Conservation (phyloP, 2,888 invertebrate genomes). For the Archaeoteleia sp. region DNA sequence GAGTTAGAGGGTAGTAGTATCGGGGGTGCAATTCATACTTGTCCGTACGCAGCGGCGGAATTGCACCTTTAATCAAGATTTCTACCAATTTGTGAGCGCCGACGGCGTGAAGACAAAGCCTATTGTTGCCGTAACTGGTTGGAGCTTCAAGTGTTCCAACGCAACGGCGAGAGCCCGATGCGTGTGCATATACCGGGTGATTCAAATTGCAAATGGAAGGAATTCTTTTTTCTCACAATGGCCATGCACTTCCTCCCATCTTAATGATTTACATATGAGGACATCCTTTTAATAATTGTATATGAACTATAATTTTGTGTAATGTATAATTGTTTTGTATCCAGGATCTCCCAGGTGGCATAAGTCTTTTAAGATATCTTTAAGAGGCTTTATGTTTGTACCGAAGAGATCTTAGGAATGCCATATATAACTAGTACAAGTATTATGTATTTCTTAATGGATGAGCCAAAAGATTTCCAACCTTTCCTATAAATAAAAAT, state of each 20-base stretch:
- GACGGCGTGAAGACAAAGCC: slow-evolving; percentile 75
- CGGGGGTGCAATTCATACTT: slow-evolving; percentile 69
- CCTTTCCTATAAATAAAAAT: too few relatives aligned
- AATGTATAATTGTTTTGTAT: slow-evolving; percentile 1
- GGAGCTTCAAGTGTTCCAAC: slow-evolving; percentile 74
- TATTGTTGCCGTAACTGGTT: slow-evolving; percentile 75
- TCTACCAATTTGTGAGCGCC: slow-evolving; percentile 75
- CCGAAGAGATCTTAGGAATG: too few relatives aligned
- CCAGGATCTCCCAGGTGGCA: too few relatives aligned
- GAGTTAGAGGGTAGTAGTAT: slow-evolving; percentile 49
- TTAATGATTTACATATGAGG: neutral
- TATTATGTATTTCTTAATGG: too few relatives aligned
- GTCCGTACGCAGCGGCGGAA: slow-evolving; percentile 69
- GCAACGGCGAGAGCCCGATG: slow-evolving; percentile 65
- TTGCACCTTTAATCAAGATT: slow-evolving; percentile 75
- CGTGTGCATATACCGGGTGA: slow-evolving; percentile 61
- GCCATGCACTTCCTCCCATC: neutral
- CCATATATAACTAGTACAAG: too few relatives aligned
- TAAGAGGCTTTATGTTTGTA: too few relatives aligned
- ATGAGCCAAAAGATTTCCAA: too few relatives aligned
- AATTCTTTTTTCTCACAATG: slow-evolving; percentile 23
- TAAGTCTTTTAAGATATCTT: neutral
- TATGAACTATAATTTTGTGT: neutral
- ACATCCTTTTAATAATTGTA: slow-evolving; percentile 8
- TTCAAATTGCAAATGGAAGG: slow-evolving; percentile 42